These are phyloP conservation scores for Apostichopus leukothele DNA, from an alignment of 53 echinoderm and acorn worm genomes.

Conservation along the genomic window DNA sequence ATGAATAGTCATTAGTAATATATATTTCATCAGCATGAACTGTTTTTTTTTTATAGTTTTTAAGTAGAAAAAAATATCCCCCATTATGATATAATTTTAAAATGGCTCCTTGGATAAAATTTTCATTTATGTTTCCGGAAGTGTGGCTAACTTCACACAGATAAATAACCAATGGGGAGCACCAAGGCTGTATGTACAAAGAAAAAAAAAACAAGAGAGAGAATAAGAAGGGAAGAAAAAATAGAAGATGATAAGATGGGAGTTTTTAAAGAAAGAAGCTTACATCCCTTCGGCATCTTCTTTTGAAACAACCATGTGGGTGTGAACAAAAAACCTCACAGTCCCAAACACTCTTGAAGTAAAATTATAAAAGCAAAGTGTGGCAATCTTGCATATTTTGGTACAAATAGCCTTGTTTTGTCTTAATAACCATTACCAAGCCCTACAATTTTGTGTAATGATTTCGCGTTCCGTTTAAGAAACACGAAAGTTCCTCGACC, in stretches of 20 bases:
- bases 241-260: constrained; percentile 1
- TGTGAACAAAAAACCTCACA: constrained; percentile 1
- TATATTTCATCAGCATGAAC: constrained; percentile 43
- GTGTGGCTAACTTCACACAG: constrained; percentile 45
- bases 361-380: constrained; percentile 48
- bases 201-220: constrained; percentile 12
- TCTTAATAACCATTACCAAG: constrained; percentile 44
- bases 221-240: not conserved
- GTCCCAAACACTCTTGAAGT: not conserved
- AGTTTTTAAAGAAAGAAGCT: constrained; percentile 1
- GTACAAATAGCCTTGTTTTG: constrained; percentile 43
- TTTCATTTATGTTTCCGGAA: constrained; percentile 13
- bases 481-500: constrained; percentile 28
- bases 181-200: constrained; percentile 45
- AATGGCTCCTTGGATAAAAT: constrained; percentile 46
- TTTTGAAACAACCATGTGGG: constrained; percentile 12
- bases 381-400: constrained; percentile 48
- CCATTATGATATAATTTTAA: constrained; percentile 42
- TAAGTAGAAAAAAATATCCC: constrained; percentile 48
- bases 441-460: constrained; percentile 4
- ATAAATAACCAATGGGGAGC: constrained; percentile 44
- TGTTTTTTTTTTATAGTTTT: constrained; percentile 27
- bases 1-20: constrained; percentile 43
- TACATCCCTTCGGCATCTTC: constrained; percentile 22
- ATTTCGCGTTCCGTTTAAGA: not conserved